Percentiles rank a stretch among this genome's conserved stretches.
Conservation (phyloP, 1,140 invertebrate species). For the Lerema accius region DNA sequence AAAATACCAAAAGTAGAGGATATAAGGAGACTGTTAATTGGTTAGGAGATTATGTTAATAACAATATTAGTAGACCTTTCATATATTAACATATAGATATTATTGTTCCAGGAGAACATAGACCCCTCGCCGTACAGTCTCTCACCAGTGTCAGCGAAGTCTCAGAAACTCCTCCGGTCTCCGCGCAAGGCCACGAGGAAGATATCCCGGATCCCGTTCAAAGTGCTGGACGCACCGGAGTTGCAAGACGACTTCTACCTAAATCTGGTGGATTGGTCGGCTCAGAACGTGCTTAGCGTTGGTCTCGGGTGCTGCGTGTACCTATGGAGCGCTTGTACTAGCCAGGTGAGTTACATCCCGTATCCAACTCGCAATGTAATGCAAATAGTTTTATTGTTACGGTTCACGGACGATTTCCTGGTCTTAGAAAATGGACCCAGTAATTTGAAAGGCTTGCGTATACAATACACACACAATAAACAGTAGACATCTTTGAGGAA, state of each 20-base stretch:
- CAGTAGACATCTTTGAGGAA: too few species aligned
- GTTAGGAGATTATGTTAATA: too few species aligned
- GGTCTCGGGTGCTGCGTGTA: slow-evolving; percentile 99
- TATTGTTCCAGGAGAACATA: slow-evolving; percentile 83
- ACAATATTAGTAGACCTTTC: too few species aligned
- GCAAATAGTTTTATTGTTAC: too few species aligned
- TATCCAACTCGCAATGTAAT: too few species aligned
- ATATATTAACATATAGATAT: too few species aligned
- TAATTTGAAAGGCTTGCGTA: too few species aligned
- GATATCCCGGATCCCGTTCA: slow-evolving; percentile 98
- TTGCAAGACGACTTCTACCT: slow-evolving; percentile 99
- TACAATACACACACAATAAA: too few species aligned
- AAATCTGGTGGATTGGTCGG: slow-evolving; percentile 99
- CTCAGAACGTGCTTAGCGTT: slow-evolving; percentile 99
- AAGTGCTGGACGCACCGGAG: slow-evolving; percentile 98
- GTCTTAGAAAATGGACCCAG: too few species aligned
- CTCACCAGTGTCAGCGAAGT: slow-evolving; percentile 96
- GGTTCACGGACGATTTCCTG: too few species aligned
- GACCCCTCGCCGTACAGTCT: slow-evolving; percentile 93
- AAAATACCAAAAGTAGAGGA: too few species aligned
- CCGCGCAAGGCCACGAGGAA: slow-evolving; percentile 97
- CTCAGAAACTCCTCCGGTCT: slow-evolving; percentile 96
- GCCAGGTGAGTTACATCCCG: slow-evolving; percentile 94
- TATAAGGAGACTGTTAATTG: too few species aligned
- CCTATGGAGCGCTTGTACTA: slow-evolving; percentile 99